Evolutionary conservation across 1,140 invertebrate genomes (phyloP), one percentile per base, ranked within the genome.

Genomic region (Nasonia giraulti): DNA sequence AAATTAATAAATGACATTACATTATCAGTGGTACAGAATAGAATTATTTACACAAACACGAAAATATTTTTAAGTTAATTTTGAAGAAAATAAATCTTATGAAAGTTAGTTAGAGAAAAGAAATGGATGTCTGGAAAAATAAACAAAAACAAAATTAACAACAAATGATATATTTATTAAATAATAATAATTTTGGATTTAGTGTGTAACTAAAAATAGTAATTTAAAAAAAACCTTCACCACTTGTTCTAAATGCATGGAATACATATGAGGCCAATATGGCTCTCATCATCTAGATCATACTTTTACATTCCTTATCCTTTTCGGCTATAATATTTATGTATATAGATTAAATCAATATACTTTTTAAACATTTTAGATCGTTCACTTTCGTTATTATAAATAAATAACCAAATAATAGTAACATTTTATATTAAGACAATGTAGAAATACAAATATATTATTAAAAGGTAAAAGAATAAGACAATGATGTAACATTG

Each of bases 111-210:
- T 8, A 10, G 47, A 69, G 37, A 78, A 50, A 75, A 33, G 66
- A 82, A 75, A 68, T 11, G 4, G 74, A 33, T 69, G 62, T 69
- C 50, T 83, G 74, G 75, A 83, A 75, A 80, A 85, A 80, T 80
- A 76, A 80, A 66, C 17, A 37, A 50, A 85, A 82, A 85, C 78
- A 40, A 81, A 77, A 76, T 66, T 85, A 85, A 85, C 84, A 82
- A 76, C 74, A 78, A 82, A 85, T 81, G 71, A 85, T 77, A 55
- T 85, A 55, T 85, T 85, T 85, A 85, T 85, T 85, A 71, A 69
- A 82, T 82, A 81, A 82, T 82, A 81, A n/a, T 27, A 31, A 77
- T 82, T 85, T 85, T 40, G n/a, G 27, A 80, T 50, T 81, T 68
- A n/a, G 68, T 82, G 14, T 68, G 27, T 82, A 71, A 85, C 23